Evolutionary conservation across 2,888 invertebrate species (phyloP).

Genomic region (Carcina quercana): DNA sequence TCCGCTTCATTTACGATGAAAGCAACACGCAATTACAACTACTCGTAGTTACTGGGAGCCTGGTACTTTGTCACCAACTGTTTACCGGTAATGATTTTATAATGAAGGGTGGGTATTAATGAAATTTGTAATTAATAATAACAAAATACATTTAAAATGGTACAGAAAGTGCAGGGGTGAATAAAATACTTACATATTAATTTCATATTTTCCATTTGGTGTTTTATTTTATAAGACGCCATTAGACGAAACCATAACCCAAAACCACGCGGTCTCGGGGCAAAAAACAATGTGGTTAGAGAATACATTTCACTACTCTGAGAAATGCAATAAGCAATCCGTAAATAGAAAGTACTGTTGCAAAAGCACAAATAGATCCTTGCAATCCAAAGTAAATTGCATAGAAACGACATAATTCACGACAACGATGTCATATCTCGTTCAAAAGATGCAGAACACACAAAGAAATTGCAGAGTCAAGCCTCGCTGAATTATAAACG

Average conservation of each 20-base stretch:
- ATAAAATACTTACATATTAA: too few species aligned
- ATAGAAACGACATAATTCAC: constrained; percentile 11
- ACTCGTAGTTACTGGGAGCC: constrained; percentile 21
- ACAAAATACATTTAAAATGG: background rate
- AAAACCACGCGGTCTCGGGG: background rate
- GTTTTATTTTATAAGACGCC: too few species aligned
- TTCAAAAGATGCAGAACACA: constrained; percentile 23
- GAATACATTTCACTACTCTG: background rate
- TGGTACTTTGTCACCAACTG: constrained; percentile 7
- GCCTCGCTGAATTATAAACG: constrained; percentile 30
- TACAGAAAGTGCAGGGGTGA: too few species aligned
- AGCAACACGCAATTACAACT: constrained; percentile 3
- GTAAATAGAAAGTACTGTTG: background rate
- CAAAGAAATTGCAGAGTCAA: constrained; percentile 26
- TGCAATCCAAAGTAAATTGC: constrained; percentile 1
- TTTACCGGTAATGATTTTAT: background rate
- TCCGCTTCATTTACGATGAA: constrained; percentile 41
- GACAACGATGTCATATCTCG: constrained; percentile 16
- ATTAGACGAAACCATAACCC: background rate
- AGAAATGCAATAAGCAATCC: background rate
- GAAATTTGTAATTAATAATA: background rate
- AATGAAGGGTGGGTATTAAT: background rate
- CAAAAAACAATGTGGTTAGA: background rate
- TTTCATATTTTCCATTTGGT: too few species aligned
- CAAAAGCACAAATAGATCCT: background rate